Evolutionary conservation across 2,888 invertebrate species (phyloP).

Genomic region (Dichetophora obliterata): DNA sequence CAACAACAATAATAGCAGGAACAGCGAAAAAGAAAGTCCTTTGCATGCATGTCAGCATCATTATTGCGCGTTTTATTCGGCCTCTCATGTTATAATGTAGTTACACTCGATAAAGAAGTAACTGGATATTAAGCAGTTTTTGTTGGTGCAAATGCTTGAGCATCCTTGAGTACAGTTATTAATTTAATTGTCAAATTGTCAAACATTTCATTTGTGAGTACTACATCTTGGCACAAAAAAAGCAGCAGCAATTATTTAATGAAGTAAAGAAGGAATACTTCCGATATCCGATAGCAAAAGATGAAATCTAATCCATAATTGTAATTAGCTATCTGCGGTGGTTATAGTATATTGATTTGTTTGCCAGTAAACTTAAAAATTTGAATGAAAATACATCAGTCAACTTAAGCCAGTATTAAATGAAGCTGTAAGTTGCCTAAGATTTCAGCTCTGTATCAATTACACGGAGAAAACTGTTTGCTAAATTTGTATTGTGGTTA

Average conservation of each 20-base stretch:
- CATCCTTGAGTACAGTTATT: constrained; percentile 22
- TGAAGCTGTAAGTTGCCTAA: too few relatives aligned
- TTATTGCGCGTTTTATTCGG: constrained; percentile 27
- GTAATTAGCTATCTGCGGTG: constrained; percentile 36
- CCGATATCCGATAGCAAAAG: constrained; percentile 47
- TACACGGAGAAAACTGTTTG: too few relatives aligned
- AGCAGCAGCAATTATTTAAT: neutral
- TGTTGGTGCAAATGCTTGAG: neutral
- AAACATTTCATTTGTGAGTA: constrained; percentile 14
- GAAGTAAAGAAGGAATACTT: neutral
- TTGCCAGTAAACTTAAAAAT: too few relatives aligned
- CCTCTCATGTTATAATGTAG: too few relatives aligned
- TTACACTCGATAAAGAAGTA: constrained; percentile 39
- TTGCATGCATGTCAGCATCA: constrained; percentile 20
- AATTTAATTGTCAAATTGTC: constrained; percentile 31
- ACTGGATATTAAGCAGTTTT: constrained; percentile 4
- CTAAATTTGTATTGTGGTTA: too few relatives aligned
- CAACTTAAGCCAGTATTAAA: too few relatives aligned
- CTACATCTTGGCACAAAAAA: neutral
- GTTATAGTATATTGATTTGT: neutral
- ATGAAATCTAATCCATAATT: constrained; percentile 47
- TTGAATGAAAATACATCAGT: too few relatives aligned
- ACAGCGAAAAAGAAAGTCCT: constrained; percentile 23
- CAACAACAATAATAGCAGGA: constrained; percentile 8
- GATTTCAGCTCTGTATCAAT: too few relatives aligned